phyloP scores from a whole-genome alignment of 2,113 vertebrate genomes.

The Ondatra zibethicus region DNA sequence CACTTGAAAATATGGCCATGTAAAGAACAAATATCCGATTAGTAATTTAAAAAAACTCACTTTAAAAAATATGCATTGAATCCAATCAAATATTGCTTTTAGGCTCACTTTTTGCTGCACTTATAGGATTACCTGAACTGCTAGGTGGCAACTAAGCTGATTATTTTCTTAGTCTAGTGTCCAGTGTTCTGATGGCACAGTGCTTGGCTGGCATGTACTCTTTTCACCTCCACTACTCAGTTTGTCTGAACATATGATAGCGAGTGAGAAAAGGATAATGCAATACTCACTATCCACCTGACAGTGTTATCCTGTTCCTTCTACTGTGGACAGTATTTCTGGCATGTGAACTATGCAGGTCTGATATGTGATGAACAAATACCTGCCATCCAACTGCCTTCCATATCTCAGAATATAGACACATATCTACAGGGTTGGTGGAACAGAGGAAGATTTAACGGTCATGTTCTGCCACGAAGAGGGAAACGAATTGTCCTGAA shows the following conservation, averaged over 20 bases:
- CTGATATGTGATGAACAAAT: not conserved
- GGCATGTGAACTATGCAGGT: not conserved
- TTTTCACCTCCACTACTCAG: not conserved
- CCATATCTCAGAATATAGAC: not conserved
- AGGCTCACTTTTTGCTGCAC: not conserved
- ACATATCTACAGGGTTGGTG: not conserved
- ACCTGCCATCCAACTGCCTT: not conserved
- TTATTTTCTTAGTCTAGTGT: not conserved
- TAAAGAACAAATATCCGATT: not conserved
- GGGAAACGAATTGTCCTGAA: not conserved
- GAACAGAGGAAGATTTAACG: not conserved
- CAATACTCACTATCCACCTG: too few relatives aligned
- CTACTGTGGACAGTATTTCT: not conserved
- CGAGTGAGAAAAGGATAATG: not conserved
- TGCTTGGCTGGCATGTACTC: not conserved
- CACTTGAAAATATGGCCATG: not conserved
- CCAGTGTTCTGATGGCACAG: not conserved
- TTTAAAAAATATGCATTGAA: not conserved
- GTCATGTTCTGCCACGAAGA: not conserved
- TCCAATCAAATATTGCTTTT: not conserved
- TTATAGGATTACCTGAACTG: not conserved
- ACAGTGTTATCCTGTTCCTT: not conserved
- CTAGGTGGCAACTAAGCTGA: not conserved
- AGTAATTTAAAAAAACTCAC: not conserved
- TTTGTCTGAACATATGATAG: not conserved